Conservation (phyloP, 1,140 invertebrate genomes). For the Bombus fervidus region DNA sequence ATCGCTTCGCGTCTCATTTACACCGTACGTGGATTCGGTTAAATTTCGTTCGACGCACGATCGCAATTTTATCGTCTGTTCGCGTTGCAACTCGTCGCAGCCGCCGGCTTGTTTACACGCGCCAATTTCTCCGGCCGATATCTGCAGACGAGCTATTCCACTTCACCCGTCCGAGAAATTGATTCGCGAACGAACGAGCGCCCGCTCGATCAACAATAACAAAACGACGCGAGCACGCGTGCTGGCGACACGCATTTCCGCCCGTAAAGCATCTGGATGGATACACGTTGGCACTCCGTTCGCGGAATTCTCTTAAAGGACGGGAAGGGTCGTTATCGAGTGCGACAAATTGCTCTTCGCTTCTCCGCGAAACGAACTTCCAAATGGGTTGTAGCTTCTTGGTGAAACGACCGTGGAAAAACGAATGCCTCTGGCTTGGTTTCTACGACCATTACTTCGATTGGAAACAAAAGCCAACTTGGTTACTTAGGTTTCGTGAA, state of each 20-base stretch:
- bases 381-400: neutral
- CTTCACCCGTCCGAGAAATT: conserved; percentile 7
- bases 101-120: neutral
- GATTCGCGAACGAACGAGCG: conserved; percentile 15
- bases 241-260: neutral
- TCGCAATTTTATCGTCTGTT: conserved; percentile 31
- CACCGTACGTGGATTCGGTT: conserved; percentile 17
- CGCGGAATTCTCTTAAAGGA: conserved; percentile 17
- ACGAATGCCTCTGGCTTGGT: neutral
- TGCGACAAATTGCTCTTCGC: neutral
- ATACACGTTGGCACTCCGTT: neutral
- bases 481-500: neutral
- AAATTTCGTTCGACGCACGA: conserved; percentile 40
- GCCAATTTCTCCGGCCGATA: neutral
- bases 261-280: neutral
- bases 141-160: conserved; percentile 8
- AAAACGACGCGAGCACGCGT: neutral
- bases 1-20: conserved; percentile 55
- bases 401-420: neutral
- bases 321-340: conserved; percentile 7
- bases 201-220: neutral
- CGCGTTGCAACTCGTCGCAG: neutral
- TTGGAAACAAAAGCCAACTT: neutral
- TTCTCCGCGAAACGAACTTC: neutral
- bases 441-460: neutral